phyloP scores from a whole-genome alignment of 2,113 vertebrate genomes.

The Axis porcinus region DNA sequence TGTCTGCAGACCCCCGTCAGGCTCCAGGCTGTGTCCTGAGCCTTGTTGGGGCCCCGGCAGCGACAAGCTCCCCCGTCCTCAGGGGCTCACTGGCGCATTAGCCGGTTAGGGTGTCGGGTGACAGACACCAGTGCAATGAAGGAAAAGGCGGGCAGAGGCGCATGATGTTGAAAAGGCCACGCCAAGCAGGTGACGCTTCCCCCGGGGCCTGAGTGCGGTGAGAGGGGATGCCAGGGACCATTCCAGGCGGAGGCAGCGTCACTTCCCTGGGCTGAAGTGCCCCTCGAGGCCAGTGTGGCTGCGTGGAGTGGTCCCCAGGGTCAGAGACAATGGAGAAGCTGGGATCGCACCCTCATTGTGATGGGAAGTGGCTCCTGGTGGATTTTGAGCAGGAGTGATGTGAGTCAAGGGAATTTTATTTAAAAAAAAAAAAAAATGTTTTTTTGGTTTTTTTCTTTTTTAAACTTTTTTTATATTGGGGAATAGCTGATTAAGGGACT shows the following conservation, averaged over 20 bases:
- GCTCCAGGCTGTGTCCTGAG: neutral
- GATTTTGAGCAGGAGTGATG: neutral
- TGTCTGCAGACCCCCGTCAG: rapidly evolving
- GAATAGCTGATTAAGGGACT: neutral
- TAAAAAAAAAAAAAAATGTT: neutral
- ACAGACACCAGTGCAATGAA: rapidly evolving
- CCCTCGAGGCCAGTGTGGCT: neutral
- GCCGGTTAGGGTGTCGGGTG: too few relatives aligned
- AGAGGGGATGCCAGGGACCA: too few relatives aligned
- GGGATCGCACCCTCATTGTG: neutral
- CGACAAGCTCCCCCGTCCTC: neutral
- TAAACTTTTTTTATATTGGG: neutral
- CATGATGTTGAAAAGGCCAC: neutral
- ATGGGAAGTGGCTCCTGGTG: neutral
- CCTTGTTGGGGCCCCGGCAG: neutral
- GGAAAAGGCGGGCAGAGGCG: neutral
- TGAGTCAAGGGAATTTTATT: neutral
- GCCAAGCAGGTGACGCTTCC: neutral
- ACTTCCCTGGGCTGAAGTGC: neutral
- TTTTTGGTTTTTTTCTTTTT: neutral
- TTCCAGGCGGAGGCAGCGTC: rapidly evolving
- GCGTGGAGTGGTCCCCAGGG: rapidly evolving
- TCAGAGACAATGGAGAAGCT: rapidly evolving
- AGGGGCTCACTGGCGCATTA: too few relatives aligned
- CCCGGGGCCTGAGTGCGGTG: neutral